phyloP scores from a whole-genome alignment of 35 echinoderm and acorn worm species.

The Stichopus chloronotus region DNA sequence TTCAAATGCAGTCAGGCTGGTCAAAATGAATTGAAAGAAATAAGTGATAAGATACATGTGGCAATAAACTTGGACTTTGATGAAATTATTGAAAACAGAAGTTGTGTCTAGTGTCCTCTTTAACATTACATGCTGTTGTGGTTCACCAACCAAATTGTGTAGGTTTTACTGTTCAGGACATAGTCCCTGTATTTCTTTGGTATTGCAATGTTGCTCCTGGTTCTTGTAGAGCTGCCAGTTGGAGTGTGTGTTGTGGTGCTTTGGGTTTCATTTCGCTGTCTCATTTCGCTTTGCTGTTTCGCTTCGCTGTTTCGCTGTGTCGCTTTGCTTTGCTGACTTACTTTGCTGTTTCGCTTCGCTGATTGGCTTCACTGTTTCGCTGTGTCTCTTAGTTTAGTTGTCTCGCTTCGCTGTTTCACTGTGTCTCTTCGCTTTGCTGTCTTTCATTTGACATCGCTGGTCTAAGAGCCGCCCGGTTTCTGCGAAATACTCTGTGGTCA shows the following conservation, averaged over 20 bases:
- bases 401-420: background rate
- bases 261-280: background rate
- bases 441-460: constrained; percentile 35
- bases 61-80: background rate
- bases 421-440: background rate
- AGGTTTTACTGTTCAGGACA: constrained; percentile 12
- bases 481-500: constrained; percentile 33
- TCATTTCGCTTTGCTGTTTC: background rate
- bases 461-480: constrained; percentile 6
- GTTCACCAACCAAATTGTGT: background rate
- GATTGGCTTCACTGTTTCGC: too few species aligned
- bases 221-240: constrained; percentile 5
- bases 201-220: constrained; percentile 8
- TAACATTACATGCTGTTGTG: background rate
- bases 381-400: too few species aligned
- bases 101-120: background rate
- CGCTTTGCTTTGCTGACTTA: background rate
- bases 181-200: constrained; percentile 22
- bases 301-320: background rate
- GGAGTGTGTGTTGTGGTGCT: background rate
- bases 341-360: background rate
- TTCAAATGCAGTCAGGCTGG: background rate
- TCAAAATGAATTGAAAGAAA: background rate
- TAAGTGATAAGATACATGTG: background rate
- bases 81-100: background rate